phyloP scores from a whole-genome alignment of 2,888 invertebrate genomes.

The Oeneis ivallda region DNA sequence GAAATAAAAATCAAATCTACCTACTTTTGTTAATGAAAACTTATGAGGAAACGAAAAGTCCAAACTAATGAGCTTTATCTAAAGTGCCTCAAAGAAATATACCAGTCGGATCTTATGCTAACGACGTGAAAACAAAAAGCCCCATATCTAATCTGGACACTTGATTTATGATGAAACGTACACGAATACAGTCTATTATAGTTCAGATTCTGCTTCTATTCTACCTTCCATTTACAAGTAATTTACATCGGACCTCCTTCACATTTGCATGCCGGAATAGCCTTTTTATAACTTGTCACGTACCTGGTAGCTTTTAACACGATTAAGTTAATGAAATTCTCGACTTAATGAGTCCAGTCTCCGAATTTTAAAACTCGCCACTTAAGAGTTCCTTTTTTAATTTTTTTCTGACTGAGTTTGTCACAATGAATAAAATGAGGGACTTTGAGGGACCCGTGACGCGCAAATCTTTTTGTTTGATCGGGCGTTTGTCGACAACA shows the following conservation, averaged over 20 bases:
- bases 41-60: constrained; percentile 60
- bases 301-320: constrained; percentile 40
- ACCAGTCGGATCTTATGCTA: constrained; percentile 34
- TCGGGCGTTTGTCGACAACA: constrained; percentile 79
- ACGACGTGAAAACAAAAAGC: constrained; percentile 58
- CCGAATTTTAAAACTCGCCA: constrained; percentile 52
- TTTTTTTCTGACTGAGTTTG: constrained; percentile 37
- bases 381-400: constrained; percentile 2
- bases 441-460: constrained; percentile 50
- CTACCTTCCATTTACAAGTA: constrained; percentile 69
- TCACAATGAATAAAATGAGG: constrained; percentile 30
- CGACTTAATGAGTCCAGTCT: constrained; percentile 72
- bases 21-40: constrained; percentile 62
- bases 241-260: constrained; percentile 72
- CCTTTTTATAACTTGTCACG: constrained; percentile 74
- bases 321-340: constrained; percentile 66
- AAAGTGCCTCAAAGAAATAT: constrained; percentile 44
- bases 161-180: constrained; percentile 64
- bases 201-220: constrained; percentile 60
- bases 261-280: constrained; percentile 74
- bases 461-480: constrained; percentile 76
- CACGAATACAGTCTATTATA: constrained; percentile 60
- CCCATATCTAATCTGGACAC: constrained; percentile 63
- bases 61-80: constrained; percentile 47
- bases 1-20: neutral